phyloP scores from a whole-genome alignment of 2,797 vertebrate species.

The Lates japonicus region DNA sequence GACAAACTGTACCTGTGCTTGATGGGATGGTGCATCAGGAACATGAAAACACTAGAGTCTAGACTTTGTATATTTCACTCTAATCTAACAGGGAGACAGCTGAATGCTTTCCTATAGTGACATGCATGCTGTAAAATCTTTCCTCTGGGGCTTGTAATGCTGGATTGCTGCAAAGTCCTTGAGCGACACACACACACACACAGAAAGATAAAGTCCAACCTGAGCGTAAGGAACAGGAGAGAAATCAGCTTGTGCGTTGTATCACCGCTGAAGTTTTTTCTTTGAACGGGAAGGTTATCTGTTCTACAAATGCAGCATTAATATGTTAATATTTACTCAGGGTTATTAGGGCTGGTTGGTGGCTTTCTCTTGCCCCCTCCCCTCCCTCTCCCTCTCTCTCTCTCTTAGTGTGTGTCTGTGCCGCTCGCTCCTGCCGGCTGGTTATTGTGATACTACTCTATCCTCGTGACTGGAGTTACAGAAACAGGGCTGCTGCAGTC shows the following conservation, averaged over 20 bases:
- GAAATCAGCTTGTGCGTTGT: not conserved
- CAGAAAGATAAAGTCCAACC: slow-evolving; percentile 16
- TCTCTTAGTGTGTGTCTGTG: slow-evolving; percentile 35
- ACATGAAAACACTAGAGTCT: not conserved
- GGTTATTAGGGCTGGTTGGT: slow-evolving; percentile 53
- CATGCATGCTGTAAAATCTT: not conserved
- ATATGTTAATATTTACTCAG: slow-evolving; percentile 77
- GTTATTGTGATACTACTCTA: slow-evolving; percentile 86
- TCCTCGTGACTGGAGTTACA: slow-evolving; percentile 88
- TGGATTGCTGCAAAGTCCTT: slow-evolving; percentile 60
- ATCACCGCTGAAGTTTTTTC: slow-evolving; percentile 16
- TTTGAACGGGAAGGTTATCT: slow-evolving; percentile 64
- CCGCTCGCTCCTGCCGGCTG: slow-evolving; percentile 70
- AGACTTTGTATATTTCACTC: no score
- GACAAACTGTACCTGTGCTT: no score
- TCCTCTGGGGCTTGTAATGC: not conserved
- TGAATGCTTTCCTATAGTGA: not conserved
- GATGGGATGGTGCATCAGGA: not conserved
- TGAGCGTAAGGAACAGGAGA: not conserved
- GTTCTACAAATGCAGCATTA: slow-evolving; percentile 49
- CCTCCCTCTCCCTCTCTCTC: slow-evolving; percentile 24
- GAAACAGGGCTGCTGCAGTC: slow-evolving; percentile 88
- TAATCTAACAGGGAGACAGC: not conserved
- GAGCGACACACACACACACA: slow-evolving; percentile 24
- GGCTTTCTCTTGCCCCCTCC: not conserved